Conservation (phyloP, 1,140 invertebrate genomes). For the Battus philenor region DNA sequence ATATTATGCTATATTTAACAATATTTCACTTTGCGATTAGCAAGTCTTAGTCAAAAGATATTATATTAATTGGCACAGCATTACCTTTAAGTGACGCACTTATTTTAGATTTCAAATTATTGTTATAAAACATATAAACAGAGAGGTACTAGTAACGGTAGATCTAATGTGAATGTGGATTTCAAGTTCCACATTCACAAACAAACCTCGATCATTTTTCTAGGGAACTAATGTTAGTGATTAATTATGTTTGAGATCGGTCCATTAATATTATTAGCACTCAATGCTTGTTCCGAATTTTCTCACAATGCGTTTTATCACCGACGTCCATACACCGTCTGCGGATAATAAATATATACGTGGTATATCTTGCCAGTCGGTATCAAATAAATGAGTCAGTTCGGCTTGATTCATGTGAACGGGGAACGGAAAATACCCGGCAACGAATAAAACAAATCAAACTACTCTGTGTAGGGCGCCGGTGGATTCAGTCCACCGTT, state of each 20-base stretch:
- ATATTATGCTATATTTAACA: no score
- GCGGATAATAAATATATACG: slow-evolving; percentile 26
- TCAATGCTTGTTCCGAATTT: slow-evolving; percentile 3
- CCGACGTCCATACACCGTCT: slow-evolving; percentile 9
- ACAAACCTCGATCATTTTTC: no score
- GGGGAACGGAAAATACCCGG: slow-evolving; percentile 57
- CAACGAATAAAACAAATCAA: slow-evolving; percentile 66
- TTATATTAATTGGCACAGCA: no score
- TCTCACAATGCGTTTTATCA: slow-evolving; percentile 13
- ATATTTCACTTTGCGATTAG: no score
- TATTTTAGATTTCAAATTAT: no score
- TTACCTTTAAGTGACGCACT: no score
- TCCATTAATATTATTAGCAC: slow-evolving; percentile 10
- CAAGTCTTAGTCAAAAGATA: no score
- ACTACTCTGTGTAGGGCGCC: slow-evolving; percentile 36
- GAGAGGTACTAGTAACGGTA: no score
- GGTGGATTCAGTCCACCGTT: slow-evolving; percentile 25
- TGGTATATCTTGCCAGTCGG: slow-evolving; percentile 39
- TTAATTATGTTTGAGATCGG: not conserved
- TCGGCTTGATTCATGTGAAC: slow-evolving; percentile 70
- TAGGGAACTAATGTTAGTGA: no score
- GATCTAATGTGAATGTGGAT: no score
- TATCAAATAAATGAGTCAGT: slow-evolving; percentile 70
- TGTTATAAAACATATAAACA: no score
- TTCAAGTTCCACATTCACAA: no score